Base-by-base conservation (phyloP, 1,140 invertebrate species). In the Laodelphax striatellus region DNA sequence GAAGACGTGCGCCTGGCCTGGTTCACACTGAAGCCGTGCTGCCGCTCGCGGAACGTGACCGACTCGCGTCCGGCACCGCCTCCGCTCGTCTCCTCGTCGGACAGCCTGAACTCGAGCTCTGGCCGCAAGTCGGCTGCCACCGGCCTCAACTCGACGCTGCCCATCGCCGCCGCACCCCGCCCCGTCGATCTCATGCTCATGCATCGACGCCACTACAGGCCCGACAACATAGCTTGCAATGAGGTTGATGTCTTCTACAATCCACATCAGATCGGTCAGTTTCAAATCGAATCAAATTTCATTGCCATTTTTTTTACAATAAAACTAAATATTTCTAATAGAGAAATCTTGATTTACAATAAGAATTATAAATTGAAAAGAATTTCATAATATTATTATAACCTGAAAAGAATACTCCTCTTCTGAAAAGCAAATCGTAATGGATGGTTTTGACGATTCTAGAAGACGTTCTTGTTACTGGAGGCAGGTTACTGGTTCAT, bases 181-280 rank as follows among this genome's bases (percentile, higher is more conserved):
- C 9, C 4, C 68, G 79, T 80, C 17, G 87, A 82, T 74, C 73
- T 86, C 52, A 79, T 87, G 0, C 79, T 82, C 11, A 67, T 85
- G 52, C 84, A 86, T 69, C 73, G 81, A 57, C 83, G 84, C 65
- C 84, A 88, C 67, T 85, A 85, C 65, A 77, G 83, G 58, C 82
- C 80, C 0, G 34, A 38, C 34, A 82, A 82, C 62, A 83, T 84
- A 50, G 85, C 83, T 3, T 82, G 82, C 60, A 83, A 83, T 0
- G 84, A 86, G 58, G 84, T 86, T 0, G 85, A 92, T 66, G 81
- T 90, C 72, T 96, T 94, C 72, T 94, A 94, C 68, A 94, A 96
- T 76, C 89, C 91, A 0, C 87, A 90, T 68, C 92, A 96, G 71
- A 94, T 90, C 70, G 91, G 34, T 38, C 8, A 38, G 34, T 38